phyloP scores from a whole-genome alignment of 2,113 vertebrate genomes.

The Rhabdornis inornatus region DNA sequence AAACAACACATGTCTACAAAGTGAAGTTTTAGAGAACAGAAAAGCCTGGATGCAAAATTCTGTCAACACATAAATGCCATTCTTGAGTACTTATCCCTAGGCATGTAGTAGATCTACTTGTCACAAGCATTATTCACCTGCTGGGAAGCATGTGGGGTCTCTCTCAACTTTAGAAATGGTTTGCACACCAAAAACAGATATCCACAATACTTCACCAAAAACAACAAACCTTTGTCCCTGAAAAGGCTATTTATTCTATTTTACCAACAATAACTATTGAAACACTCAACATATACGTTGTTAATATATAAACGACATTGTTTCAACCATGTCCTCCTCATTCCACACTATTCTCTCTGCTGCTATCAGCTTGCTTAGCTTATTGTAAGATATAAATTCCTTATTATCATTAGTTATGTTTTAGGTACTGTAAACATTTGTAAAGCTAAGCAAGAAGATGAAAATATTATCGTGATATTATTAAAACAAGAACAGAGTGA shows the following conservation, averaged over 20 bases:
- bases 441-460: background rate
- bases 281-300: background rate
- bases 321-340: background rate
- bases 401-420: background rate
- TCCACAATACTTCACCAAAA: background rate
- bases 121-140: background rate
- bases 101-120: background rate
- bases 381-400: background rate
- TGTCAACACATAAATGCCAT: background rate
- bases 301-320: background rate
- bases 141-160: background rate
- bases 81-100: background rate
- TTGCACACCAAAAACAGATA: background rate
- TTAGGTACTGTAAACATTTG: background rate
- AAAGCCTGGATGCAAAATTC: background rate
- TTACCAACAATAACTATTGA: background rate
- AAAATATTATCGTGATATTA: background rate
- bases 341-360: background rate
- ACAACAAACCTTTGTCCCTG: background rate
- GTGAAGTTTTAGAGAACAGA: background rate
- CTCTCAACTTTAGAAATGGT: background rate
- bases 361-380: background rate
- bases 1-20: background rate
- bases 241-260: background rate
- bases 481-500: constrained; percentile 2